These are phyloP conservation scores for Monoplex corrugatus DNA, from an alignment of 2,888 invertebrate genomes.

Conservation along the genomic window DNA sequence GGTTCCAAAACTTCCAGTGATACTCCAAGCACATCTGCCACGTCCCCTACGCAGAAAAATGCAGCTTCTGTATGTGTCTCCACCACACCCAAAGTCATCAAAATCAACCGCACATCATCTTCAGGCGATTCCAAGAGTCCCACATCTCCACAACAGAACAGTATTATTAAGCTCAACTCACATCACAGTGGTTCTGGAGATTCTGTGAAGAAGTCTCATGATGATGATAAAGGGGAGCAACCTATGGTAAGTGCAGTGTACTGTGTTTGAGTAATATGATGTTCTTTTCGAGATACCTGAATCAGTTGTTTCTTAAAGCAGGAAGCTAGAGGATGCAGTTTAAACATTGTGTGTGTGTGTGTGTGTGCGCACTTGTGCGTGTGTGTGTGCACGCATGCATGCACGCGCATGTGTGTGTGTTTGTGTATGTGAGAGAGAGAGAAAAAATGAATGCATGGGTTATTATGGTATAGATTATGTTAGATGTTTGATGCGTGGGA, in stretches of 20 bases:
- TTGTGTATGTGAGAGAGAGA: too few relatives aligned
- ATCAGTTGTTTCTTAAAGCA: too few relatives aligned
- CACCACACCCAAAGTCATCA: constrained; percentile 43
- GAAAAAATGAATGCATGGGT: too few relatives aligned
- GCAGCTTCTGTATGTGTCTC: not conserved
- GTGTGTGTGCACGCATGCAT: not conserved
- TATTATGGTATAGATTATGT: too few relatives aligned
- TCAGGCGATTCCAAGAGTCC: constrained; percentile 6
- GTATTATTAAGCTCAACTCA: constrained; percentile 47
- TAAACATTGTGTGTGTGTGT: not conserved
- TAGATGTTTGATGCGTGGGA: too few relatives aligned
- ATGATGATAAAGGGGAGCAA: constrained; percentile 29
- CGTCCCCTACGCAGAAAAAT: not conserved
- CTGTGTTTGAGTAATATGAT: too few relatives aligned
- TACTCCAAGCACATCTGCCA: not conserved
- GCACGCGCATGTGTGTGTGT: not conserved
- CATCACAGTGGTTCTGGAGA: constrained; percentile 23
- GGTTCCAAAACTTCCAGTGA: constrained; percentile 40
- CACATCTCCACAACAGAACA: constrained; percentile 26
- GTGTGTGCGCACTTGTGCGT: not conserved
- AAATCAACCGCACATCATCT: constrained; percentile 29
- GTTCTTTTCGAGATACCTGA: too few relatives aligned
- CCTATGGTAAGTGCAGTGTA: not conserved
- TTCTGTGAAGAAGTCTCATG: not conserved
- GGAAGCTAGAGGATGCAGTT: too few relatives aligned